Evolutionary conservation across 2,888 invertebrate species (phyloP).

Genomic region (Linyphia triangularis): DNA sequence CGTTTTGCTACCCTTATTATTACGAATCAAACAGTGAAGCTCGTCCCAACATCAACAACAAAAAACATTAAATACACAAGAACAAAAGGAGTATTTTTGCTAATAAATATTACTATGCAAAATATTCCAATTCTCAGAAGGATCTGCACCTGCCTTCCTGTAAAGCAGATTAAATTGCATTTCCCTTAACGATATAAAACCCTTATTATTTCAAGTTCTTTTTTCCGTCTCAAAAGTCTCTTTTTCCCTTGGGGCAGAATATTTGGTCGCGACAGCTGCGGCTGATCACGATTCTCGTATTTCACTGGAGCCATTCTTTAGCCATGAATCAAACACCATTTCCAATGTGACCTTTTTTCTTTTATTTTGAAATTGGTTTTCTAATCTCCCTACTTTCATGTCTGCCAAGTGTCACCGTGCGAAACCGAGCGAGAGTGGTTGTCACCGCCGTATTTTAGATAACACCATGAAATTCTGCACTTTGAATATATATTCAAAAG

Average conservation of each 20-base stretch:
- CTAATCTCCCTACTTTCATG: not conserved
- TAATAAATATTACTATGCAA: not conserved
- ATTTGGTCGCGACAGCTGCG: conserved; percentile 33
- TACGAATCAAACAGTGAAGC: too few species aligned
- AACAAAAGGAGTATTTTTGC: too few species aligned
- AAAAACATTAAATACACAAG: too few species aligned
- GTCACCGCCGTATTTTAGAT: conserved; percentile 23
- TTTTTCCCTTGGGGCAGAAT: not conserved
- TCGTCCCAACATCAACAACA: too few species aligned
- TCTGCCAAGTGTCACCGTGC: conserved; percentile 38
- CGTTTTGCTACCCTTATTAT: too few species aligned
- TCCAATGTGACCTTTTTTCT: conserved; percentile 4
- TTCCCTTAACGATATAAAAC: not conserved
- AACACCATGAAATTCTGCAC: not conserved
- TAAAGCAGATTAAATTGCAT: conserved; percentile 5
- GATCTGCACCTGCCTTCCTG: conserved; percentile 4
- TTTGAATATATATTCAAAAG: not conserved
- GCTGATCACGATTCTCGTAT: conserved; percentile 46
- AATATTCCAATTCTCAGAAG: not conserved
- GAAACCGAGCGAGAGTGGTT: not conserved
- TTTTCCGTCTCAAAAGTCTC: not conserved
- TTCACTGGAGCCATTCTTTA: conserved; percentile 27
- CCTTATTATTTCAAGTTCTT: not conserved
- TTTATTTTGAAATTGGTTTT: not conserved
- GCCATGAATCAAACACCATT: conserved; percentile 16